A percentile compares a stretch with the other conserved stretches of the same genome.
phyloP scores from a whole-genome alignment of 2,888 invertebrate genomes.

The Acanthococcus lagerstroemiae region DNA sequence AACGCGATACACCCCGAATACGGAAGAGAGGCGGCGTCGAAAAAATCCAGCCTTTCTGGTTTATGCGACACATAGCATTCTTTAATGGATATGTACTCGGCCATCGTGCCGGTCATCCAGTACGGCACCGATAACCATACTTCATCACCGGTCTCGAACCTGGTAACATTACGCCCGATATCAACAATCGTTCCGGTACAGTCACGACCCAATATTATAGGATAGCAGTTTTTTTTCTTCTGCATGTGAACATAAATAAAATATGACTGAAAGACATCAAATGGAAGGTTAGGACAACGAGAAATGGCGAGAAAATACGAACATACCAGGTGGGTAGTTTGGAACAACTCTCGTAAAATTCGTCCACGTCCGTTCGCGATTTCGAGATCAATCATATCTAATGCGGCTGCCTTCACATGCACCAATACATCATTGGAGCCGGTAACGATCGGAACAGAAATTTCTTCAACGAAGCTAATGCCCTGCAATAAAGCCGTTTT shows the following conservation, averaged over 20 bases:
- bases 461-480: slow-evolving; percentile 46
- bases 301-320: slow-evolving; percentile 36
- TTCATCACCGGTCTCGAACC: slow-evolving; percentile 48
- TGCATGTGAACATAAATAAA: slow-evolving; percentile 22
- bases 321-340: slow-evolving; percentile 18
- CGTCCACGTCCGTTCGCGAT: slow-evolving; percentile 51
- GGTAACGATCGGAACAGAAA: slow-evolving; percentile 45
- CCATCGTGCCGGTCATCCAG: slow-evolving; percentile 50
- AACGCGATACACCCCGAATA: slow-evolving; percentile 51
- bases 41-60: slow-evolving; percentile 50
- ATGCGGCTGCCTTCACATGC: slow-evolving; percentile 52
- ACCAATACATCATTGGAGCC: slow-evolving; percentile 49
- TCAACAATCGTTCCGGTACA: slow-evolving; percentile 53
- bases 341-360: slow-evolving; percentile 42
- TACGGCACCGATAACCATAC: slow-evolving; percentile 50
- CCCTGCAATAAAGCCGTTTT: slow-evolving; percentile 46
- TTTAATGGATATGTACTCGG: slow-evolving; percentile 48
- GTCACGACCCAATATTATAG: slow-evolving; percentile 52
- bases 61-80: slow-evolving; percentile 47
- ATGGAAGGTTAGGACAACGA: background rate
- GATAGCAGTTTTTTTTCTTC: slow-evolving; percentile 44
- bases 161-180: slow-evolving; percentile 49
- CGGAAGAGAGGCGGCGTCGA: slow-evolving; percentile 52
- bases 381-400: slow-evolving; percentile 50
- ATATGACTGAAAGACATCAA: background rate